A percentile compares a stretch with the other conserved stretches of the same genome.
Conservation (phyloP, 2,888 invertebrate species). For the Seira sanloemensis region DNA sequence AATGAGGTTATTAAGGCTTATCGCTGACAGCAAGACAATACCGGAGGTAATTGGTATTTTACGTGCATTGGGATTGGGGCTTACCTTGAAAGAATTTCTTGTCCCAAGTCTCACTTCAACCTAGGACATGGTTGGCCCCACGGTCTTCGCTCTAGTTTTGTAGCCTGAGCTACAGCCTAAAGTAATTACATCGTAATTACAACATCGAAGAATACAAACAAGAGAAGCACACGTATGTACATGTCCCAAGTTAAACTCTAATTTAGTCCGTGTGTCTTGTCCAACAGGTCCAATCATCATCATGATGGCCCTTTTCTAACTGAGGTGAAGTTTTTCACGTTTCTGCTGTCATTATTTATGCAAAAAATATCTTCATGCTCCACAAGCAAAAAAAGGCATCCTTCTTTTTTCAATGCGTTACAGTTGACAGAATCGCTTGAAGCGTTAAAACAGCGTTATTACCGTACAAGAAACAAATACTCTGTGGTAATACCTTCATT, state of each 20-base stretch:
- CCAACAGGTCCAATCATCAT: not conserved
- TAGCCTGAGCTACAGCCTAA: too few relatives aligned
- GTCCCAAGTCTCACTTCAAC: too few relatives aligned
- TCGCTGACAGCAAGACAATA: too few relatives aligned
- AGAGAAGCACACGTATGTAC: too few relatives aligned
- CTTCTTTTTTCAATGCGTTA: conserved; percentile 15
- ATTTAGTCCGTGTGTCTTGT: not conserved
- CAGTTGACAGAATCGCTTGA: conserved; percentile 28
- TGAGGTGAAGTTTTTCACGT: not conserved
- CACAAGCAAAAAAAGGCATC: not conserved
- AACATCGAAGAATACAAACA: not conserved
- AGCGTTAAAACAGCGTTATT: not conserved
- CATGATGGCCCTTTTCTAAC: not conserved
- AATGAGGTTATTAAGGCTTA: too few relatives aligned
- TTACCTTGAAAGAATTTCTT: too few relatives aligned
- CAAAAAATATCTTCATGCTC: conserved; percentile 27
- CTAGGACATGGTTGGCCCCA: too few relatives aligned
- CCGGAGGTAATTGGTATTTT: too few relatives aligned
- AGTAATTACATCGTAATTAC: not conserved
- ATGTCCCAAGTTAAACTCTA: not conserved
- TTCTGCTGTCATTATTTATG: conserved; percentile 18
- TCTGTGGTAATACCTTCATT: too few relatives aligned
- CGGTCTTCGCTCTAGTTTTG: not conserved
- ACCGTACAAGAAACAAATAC: not conserved
- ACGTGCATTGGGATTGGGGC: too few relatives aligned